A percentile compares a stretch with the other conserved stretches of the same genome.
phyloP scores from a whole-genome alignment of 2,888 invertebrate genomes.

The Galeruca laticollis region DNA sequence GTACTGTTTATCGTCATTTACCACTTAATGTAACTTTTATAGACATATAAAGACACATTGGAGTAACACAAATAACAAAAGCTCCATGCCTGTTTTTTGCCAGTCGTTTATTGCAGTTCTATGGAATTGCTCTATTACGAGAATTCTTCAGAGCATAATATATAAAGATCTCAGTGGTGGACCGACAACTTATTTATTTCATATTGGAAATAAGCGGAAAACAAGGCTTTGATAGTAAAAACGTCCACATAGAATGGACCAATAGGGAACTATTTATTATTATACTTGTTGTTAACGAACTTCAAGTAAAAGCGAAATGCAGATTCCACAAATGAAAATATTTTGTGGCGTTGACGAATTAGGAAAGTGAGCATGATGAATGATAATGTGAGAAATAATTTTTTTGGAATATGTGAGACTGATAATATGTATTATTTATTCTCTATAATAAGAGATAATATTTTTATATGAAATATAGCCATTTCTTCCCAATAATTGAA shows the following conservation, averaged over 20 bases:
- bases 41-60: neutral
- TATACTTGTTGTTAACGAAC: neutral
- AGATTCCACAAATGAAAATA: neutral
- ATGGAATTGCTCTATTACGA: constrained; percentile 22
- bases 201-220: neutral
- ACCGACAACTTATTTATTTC: neutral
- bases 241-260: neutral
- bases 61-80: constrained; percentile 23
- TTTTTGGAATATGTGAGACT: no score
- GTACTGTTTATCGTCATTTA: neutral
- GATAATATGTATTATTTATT: no score
- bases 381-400: no score
- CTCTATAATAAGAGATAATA: no score
- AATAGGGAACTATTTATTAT: neutral
- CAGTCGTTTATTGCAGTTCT: neutral
- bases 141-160: constrained; percentile 23
- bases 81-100: constrained; percentile 13
- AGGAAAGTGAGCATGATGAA: no score
- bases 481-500: no score
- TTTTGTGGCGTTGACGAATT: no score
- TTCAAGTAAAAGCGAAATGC: neutral
- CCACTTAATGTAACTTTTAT: neutral
- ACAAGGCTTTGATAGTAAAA: neutral
- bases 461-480: no score
- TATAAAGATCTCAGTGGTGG: neutral